phyloP scores from a whole-genome alignment of 2,113 vertebrate genomes.

The Zosterops hypoxanthus region DNA sequence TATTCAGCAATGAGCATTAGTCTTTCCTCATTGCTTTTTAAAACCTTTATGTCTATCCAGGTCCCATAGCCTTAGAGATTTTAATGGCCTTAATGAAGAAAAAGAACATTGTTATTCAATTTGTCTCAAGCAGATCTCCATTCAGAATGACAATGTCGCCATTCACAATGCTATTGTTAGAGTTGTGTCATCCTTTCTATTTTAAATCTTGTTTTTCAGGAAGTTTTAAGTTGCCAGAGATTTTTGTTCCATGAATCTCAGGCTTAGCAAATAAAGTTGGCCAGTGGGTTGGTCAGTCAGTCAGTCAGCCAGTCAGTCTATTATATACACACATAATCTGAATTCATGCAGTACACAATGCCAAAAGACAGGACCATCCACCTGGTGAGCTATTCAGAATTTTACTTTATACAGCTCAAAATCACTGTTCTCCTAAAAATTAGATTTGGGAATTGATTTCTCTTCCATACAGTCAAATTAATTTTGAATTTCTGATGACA shows the following conservation, averaged over 20 bases:
- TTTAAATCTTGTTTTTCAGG: slow-evolving; percentile 21
- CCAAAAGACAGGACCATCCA: background rate
- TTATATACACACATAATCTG: background rate
- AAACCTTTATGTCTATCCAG: slow-evolving; percentile 33
- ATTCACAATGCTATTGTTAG: slow-evolving; percentile 25
- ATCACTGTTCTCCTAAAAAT: background rate
- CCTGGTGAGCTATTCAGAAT: background rate
- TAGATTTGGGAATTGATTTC: background rate
- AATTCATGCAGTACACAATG: background rate
- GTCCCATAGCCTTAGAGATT: slow-evolving; percentile 28
- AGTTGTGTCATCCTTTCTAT: background rate
- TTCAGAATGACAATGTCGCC: slow-evolving; percentile 19
- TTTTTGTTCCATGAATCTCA: slow-evolving; percentile 7
- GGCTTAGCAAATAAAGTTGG: background rate
- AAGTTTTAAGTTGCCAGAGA: background rate
- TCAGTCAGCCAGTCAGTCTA: background rate
- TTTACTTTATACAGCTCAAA: background rate
- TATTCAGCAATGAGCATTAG: slow-evolving; percentile 7
- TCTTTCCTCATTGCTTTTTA: slow-evolving; percentile 43
- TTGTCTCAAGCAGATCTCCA: slow-evolving; percentile 15
- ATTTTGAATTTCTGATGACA: background rate
- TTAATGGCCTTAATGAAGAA: slow-evolving; percentile 55
- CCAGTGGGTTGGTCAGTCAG: background rate
- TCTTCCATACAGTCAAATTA: background rate
- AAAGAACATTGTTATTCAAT: slow-evolving; percentile 51